Conservation (phyloP, 2,113 vertebrate genomes). For the Actenoides lindsayi region DNA sequence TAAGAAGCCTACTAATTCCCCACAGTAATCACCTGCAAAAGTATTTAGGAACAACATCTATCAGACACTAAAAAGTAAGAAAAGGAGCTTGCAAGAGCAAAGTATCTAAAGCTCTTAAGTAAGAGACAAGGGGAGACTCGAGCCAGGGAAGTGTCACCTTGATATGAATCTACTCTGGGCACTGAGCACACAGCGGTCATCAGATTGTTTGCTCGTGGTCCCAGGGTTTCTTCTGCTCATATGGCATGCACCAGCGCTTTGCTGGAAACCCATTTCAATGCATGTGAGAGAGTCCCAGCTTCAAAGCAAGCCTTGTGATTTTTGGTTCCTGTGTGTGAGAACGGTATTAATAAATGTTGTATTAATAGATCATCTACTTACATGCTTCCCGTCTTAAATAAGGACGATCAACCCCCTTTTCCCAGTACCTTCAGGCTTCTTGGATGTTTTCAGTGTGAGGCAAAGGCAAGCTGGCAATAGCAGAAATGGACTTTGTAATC, state of each 20-base stretch:
- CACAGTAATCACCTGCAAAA: slow-evolving; percentile 65
- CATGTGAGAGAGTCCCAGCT: background rate
- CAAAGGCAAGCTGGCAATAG: background rate
- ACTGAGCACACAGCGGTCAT: slow-evolving; percentile 37
- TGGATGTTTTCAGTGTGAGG: background rate
- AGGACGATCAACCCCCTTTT: background rate
- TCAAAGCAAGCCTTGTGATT: slow-evolving; percentile 51
- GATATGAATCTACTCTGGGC: slow-evolving; percentile 5
- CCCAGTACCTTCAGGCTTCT: background rate
- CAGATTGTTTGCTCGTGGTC: background rate
- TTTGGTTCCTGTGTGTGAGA: slow-evolving; percentile 46
- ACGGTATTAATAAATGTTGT: slow-evolving; percentile 47
- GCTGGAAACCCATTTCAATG: background rate
- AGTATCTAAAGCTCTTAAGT: background rate
- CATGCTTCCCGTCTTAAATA: background rate
- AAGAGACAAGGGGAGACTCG: background rate
- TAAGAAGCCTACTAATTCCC: slow-evolving; percentile 51
- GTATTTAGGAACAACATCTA: slow-evolving; percentile 28
- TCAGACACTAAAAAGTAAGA: slow-evolving; percentile 19
- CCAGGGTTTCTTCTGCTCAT: slow-evolving; percentile 51
- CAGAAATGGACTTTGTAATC: background rate
- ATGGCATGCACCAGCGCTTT: slow-evolving; percentile 53
- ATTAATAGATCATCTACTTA: slow-evolving; percentile 9
- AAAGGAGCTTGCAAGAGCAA: background rate
- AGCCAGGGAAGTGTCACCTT: slow-evolving; percentile 60